These are phyloP conservation scores for Neuroterus valhalla DNA, from an alignment of 1,140 invertebrate genomes.

Conservation along the genomic window DNA sequence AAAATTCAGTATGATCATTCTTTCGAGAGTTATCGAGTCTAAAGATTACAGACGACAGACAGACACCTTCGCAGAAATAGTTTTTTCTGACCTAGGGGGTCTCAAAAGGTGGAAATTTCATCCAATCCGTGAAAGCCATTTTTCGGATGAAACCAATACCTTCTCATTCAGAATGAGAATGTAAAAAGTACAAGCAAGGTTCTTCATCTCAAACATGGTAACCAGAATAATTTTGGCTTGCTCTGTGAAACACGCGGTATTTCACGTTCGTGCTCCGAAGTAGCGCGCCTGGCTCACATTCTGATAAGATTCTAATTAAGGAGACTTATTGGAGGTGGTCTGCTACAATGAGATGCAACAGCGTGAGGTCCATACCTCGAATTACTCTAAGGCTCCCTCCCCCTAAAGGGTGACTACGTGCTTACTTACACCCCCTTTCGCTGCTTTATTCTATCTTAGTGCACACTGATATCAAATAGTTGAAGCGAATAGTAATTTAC, in stretches of 20 bases:
- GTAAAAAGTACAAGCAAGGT: too few species aligned
- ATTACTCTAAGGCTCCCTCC: slow-evolving; percentile 17
- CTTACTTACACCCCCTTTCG: slow-evolving; percentile 7
- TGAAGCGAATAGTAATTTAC: slow-evolving; percentile 16
- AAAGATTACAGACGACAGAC: too few species aligned
- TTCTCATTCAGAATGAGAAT: too few species aligned
- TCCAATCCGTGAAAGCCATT: too few species aligned
- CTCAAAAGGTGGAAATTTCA: too few species aligned
- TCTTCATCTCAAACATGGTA: too few species aligned
- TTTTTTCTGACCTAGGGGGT: too few species aligned
- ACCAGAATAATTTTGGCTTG: too few species aligned
- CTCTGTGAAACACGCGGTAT: slow-evolving; percentile 3
- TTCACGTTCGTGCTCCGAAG: slow-evolving; percentile 19
- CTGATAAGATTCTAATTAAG: slow-evolving; percentile 64
- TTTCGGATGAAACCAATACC: too few species aligned
- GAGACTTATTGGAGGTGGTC: slow-evolving; percentile 52
- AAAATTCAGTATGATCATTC: too few species aligned
- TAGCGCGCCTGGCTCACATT: slow-evolving; percentile 45
- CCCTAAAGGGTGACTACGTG: slow-evolving; percentile 9
- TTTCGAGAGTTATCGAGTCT: too few species aligned
- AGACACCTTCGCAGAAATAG: too few species aligned
- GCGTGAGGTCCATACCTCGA: slow-evolving; percentile 26
- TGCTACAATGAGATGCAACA: not conserved
- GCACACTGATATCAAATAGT: slow-evolving; percentile 22
- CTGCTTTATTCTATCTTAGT: slow-evolving; percentile 22